Evolutionary conservation across 2,888 invertebrate genomes (phyloP).

Genomic region (Chymomyza procnemis): DNA sequence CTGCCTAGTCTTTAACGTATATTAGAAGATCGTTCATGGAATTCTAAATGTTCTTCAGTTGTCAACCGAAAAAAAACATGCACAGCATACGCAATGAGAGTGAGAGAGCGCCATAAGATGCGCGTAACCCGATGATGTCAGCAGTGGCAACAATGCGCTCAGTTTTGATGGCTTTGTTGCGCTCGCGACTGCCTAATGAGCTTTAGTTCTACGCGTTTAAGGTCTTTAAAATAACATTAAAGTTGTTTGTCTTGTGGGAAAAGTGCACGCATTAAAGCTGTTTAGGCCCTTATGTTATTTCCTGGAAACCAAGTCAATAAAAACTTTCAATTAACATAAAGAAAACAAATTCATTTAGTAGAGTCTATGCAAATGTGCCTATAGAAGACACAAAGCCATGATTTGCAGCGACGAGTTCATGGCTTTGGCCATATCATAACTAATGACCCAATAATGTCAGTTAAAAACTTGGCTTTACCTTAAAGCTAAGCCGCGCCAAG

Average conservation of each 20-base stretch:
- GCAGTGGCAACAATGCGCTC: background rate
- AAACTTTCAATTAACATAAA: background rate
- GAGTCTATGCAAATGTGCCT: background rate
- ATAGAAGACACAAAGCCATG: background rate
- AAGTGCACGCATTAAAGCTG: no score
- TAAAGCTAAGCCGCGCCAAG: background rate
- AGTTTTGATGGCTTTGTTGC: background rate
- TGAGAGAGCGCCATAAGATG: conserved; percentile 3
- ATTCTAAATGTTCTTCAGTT: conserved; percentile 16
- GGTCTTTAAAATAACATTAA: conserved; percentile 38
- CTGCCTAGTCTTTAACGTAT: conserved; percentile 48
- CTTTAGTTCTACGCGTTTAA: background rate
- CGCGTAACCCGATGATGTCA: background rate
- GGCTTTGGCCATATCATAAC: background rate
- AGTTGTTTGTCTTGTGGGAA: conserved; percentile 1
- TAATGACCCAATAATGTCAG: background rate
- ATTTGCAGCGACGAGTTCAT: background rate
- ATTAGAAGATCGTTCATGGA: conserved; percentile 57
- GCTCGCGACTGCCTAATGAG: background rate
- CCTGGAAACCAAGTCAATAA: background rate
- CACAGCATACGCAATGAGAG: background rate
- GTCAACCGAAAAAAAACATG: conserved; percentile 1
- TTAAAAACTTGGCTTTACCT: background rate
- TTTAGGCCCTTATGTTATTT: background rate
- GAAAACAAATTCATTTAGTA: background rate